Percentiles rank a stretch among this genome's conserved stretches.
Evolutionary conservation across 2,888 invertebrate genomes (phyloP).

Genomic region (Cyaniris semiargus): DNA sequence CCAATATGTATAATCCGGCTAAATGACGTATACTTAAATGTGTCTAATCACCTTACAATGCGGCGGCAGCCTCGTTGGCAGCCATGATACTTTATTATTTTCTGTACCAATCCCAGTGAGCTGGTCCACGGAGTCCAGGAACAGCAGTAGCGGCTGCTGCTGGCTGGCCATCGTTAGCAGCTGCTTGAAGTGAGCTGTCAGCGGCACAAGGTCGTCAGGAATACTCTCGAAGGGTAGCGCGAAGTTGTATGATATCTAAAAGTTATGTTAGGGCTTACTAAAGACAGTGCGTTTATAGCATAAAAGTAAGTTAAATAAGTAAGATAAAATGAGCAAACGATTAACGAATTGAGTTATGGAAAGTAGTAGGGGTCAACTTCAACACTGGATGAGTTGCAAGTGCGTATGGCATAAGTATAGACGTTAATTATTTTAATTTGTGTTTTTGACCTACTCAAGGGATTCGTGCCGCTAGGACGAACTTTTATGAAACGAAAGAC

Average conservation of each 20-base stretch:
- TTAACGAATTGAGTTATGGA: too few species aligned
- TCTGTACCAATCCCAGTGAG: constrained; percentile 94
- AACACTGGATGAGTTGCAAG: too few species aligned
- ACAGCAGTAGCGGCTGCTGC: constrained; percentile 93
- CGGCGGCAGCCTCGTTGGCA: constrained; percentile 93
- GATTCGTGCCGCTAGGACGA: too few species aligned
- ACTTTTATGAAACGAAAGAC: too few species aligned
- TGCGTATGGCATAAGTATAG: too few species aligned
- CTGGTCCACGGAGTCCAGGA: constrained; percentile 98
- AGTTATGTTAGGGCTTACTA: background rate
- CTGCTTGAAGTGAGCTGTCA: constrained; percentile 97
- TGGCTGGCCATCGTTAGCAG: constrained; percentile 89
- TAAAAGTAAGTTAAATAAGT: too few species aligned
- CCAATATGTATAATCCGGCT: background rate
- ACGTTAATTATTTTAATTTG: too few species aligned
- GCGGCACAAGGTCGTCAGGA: constrained; percentile 96
- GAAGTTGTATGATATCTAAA: constrained; percentile 93
- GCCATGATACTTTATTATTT: constrained; percentile 97
- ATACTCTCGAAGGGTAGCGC: constrained; percentile 95
- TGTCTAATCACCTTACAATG: constrained; percentile 87
- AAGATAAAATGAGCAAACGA: too few species aligned
- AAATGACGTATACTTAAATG: background rate
- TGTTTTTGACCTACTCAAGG: too few species aligned
- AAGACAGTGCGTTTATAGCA: too few species aligned
- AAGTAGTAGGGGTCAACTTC: too few species aligned